These are phyloP conservation scores for Leucozona laternaria DNA, from an alignment of 2,888 invertebrate genomes.

Conservation along the genomic window DNA sequence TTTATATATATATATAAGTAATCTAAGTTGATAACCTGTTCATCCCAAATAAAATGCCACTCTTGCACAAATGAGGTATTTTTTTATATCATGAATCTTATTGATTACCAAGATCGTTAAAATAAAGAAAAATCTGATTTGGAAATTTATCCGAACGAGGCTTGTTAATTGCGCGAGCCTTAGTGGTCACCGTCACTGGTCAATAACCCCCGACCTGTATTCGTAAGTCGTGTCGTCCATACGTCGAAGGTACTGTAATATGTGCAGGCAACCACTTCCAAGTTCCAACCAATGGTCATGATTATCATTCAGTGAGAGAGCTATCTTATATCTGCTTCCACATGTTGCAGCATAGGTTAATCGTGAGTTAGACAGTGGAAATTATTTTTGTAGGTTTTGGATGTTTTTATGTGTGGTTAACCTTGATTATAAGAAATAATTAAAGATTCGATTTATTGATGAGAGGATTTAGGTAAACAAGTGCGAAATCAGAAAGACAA, in stretches of 20 bases:
- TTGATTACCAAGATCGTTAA: constrained; percentile 20
- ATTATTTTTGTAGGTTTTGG: background rate
- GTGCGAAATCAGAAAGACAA: background rate
- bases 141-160: background rate
- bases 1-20: background rate
- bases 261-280: background rate
- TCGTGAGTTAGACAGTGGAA: background rate
- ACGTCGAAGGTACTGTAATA: background rate
- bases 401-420: constrained; percentile 49
- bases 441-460: background rate
- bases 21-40: constrained; percentile 67
- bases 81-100: background rate
- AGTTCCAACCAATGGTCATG: background rate
- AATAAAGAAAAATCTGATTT: constrained; percentile 5
- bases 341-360: constrained; percentile 8
- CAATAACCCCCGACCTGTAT: constrained; percentile 41
- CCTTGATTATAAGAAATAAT: constrained; percentile 46
- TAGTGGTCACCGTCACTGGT: background rate
- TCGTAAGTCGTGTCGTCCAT: background rate
- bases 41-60: constrained; percentile 54
- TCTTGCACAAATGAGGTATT: constrained; percentile 36
- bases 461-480: constrained; percentile 27
- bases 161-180: background rate
- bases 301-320: background rate
- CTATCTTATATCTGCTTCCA: background rate